phyloP scores from a whole-genome alignment of 1,140 invertebrate genomes.

The Acromyrmex echinatior region DNA sequence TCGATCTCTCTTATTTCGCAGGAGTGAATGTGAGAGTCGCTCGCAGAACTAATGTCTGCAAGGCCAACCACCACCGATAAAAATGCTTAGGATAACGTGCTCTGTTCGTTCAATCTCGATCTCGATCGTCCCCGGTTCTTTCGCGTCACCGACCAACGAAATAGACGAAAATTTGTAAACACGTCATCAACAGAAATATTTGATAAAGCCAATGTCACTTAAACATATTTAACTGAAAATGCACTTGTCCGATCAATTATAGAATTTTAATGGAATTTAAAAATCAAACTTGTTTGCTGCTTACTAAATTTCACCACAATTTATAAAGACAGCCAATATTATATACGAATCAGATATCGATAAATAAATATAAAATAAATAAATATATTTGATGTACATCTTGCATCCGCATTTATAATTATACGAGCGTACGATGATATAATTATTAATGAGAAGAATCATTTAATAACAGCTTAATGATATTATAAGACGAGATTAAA shows the following conservation, averaged over 20 bases:
- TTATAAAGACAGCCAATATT: neutral
- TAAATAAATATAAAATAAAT: neutral
- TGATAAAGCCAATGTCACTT: neutral
- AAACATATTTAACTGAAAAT: neutral
- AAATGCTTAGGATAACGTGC: conserved; percentile 67
- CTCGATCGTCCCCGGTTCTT: neutral
- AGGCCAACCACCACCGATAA: conserved; percentile 70
- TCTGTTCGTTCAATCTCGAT: conserved; percentile 28
- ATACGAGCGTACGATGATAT: neutral
- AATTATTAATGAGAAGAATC: neutral
- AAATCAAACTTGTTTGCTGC: neutral
- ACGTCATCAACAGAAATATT: conserved; percentile 43
- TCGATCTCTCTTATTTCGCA: conserved; percentile 58
- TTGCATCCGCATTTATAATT: neutral
- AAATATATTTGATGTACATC: neutral
- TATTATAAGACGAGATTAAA: neutral
- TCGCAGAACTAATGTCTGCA: conserved; percentile 65
- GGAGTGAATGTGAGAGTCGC: conserved; percentile 68
- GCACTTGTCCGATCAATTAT: neutral
- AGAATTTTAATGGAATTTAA: neutral
- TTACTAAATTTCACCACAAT: neutral
- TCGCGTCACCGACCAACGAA: neutral
- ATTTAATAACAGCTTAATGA: neutral
- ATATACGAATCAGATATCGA: neutral
- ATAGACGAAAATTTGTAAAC: neutral